Base-by-base conservation (phyloP, 2,113 vertebrate species). In the Herpetotheres cachinnans region DNA sequence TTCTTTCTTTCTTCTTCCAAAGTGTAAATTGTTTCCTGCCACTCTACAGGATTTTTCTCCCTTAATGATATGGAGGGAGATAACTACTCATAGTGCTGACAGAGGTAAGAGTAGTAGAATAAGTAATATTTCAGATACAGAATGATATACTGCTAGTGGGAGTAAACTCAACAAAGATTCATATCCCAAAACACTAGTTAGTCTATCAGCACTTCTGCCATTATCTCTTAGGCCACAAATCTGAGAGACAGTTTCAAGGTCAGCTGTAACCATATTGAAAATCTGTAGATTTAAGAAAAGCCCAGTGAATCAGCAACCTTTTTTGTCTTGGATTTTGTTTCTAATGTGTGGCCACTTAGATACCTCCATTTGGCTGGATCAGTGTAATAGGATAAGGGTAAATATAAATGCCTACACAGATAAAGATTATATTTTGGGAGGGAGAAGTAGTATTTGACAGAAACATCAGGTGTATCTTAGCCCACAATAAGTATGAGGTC, bases 21-120 rank as follows among this genome's bases (percentile, higher is more conserved):
- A 93, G 86, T 87, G 89, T 96, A 97, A 98, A 98, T 98, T 97
- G 93, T 94, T 98, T 97, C 94, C 91, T 97, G 95, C 71, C 93
- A 86, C 61, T 97, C 94, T 52, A 76, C 61, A 81, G 90, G 92
- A 96, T 91, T 97, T 98, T 96, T 97, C 71, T 95, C 78, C 69
- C 49, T 90, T 95, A 97, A 97, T 89, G 91, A 94, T 95, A 92
- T 67, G 44, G 84, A 97, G 52, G 87, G 95, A 98, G 97, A 98
- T 97, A 96, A 98, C 95, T 95, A 93, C 87, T 97, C 93, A 93
- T 62, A 89, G 94, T 93, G 71, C 92, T 93, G 97, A 97, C 97
- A 97, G 83, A 89, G 94, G 82, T 91, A 95, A 97, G 93, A 96
- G 83, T 42, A 85, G 50, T 90, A 83, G 93, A 92, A 97, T 97